Percentiles rank a stretch among this genome's conserved stretches.
Conservation (phyloP, 1,140 invertebrate species). For the Chironomus tepperi region DNA sequence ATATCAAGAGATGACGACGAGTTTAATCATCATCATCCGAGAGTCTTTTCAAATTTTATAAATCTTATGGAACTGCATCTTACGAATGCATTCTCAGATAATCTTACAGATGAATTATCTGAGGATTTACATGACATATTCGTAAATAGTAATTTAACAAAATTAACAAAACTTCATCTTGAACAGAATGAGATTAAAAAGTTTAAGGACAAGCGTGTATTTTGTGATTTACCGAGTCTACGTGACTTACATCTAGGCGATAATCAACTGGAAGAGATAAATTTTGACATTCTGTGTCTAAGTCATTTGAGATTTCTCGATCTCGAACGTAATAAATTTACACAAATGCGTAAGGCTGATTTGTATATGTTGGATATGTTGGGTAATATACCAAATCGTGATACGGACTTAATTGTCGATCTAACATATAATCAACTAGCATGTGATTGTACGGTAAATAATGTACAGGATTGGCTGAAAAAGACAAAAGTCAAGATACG, state of each 20-base stretch:
- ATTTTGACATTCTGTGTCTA: slow-evolving; percentile 60
- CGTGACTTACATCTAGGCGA: slow-evolving; percentile 61
- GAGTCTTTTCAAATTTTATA: slow-evolving; percentile 69
- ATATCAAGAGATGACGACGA: slow-evolving; percentile 48
- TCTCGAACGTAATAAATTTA: slow-evolving; percentile 59
- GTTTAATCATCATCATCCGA: slow-evolving; percentile 54
- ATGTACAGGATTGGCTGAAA: slow-evolving; percentile 55
- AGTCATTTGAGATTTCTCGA: slow-evolving; percentile 59
- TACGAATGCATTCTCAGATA: slow-evolving; percentile 66
- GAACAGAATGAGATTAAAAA: slow-evolving; percentile 69
- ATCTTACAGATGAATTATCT: slow-evolving; percentile 50
- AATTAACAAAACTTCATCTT: slow-evolving; percentile 61
- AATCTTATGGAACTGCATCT: slow-evolving; percentile 63
- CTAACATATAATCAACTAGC: slow-evolving; percentile 57
- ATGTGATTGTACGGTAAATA: slow-evolving; percentile 54
- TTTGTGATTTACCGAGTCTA: slow-evolving; percentile 59
- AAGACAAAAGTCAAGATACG: slow-evolving; percentile 52
- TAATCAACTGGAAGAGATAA: slow-evolving; percentile 51
- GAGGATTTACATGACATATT: slow-evolving; percentile 64
- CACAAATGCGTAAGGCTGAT: slow-evolving; percentile 48
- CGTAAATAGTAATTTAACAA: slow-evolving; percentile 55
- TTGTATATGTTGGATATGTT: slow-evolving; percentile 50
- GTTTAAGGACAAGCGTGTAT: slow-evolving; percentile 55
- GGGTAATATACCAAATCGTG: slow-evolving; percentile 40
- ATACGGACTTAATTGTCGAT: slow-evolving; percentile 53